Evolutionary conservation across 1,140 invertebrate genomes (phyloP), one percentile per base, ranked within the genome.

Genomic region (Anastrepha ludens): DNA sequence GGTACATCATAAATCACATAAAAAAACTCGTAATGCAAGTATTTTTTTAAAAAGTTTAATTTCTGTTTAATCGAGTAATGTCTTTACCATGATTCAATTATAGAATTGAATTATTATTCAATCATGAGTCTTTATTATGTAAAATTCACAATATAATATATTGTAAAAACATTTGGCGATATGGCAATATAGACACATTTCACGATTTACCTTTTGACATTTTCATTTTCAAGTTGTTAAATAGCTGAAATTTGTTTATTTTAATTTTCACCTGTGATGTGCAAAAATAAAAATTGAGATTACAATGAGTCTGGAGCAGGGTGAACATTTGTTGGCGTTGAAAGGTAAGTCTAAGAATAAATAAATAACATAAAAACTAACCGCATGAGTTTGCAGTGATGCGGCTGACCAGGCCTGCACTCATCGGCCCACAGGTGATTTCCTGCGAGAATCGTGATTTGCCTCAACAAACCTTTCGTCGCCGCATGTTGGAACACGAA

Each of bases 321-420:
- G 85, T 44, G 89, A 89, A 64, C 88, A 90, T 87, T 87, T 90
- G 58, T 41, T 90, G 78, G 89, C 89, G 13, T 74, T 90, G 50
- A 90, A 90, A 88, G 89, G 89, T 89, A 88, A 70, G 41, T 85
- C n/a, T 15, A 20, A 5, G 2, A 44, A 50, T 88, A 86, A 67
- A 5, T 55, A 86, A 41, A 47, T 86, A 74, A 11, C 29, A 41
- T 41, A 15, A 15, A 65, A 78, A 47, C 81, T 88, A 11, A 50
- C 50, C 62, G 20, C 15, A 65, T 85, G 47, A 89, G 29, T 15
- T 86, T 47, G 11, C 29, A 98, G 98, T 99, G n/a, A 98, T 99
- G 97, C 95, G 98, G 89, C 94, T 99, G 78, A 98, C 98, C 41
- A 95, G 97, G 90, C 98, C 98, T 17, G 97, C 97, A 55, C 94